Percentiles rank a stretch among this genome's conserved stretches.
Conservation (phyloP, 2,888 invertebrate genomes). For the Syritta pipiens region DNA sequence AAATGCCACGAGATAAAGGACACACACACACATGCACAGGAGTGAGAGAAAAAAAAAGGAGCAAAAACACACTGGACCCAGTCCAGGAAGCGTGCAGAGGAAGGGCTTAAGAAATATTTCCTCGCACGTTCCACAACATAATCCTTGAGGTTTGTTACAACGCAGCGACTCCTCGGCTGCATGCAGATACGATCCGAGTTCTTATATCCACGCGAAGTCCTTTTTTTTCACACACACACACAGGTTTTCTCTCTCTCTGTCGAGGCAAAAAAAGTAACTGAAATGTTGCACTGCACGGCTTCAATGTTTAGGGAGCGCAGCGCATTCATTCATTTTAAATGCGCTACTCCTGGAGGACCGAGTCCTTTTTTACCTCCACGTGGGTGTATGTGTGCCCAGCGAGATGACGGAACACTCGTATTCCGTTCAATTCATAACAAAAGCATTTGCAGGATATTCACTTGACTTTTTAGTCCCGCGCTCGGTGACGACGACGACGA, state of each 20-base stretch:
- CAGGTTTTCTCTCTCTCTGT: too few relatives aligned
- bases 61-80: too few relatives aligned
- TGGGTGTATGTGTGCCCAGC: conserved; percentile 2
- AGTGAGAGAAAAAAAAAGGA: background rate
- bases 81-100: background rate
- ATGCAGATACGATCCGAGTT: conserved; percentile 7
- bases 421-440: conserved; percentile 55
- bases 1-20: conserved; percentile 39
- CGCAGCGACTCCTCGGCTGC: conserved; percentile 23
- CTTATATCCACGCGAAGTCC: conserved; percentile 9
- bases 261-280: conserved; percentile 35
- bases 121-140: conserved; percentile 63
- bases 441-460: conserved; percentile 64
- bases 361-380: background rate
- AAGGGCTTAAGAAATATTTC: conserved; percentile 44
- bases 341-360: background rate
- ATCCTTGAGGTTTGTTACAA: conserved; percentile 59
- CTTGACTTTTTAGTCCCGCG: conserved; percentile 54
- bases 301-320: conserved; percentile 38
- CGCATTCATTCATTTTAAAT: conserved; percentile 50
- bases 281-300: conserved; percentile 44
- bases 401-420: conserved; percentile 37
- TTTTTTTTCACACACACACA: conserved; percentile 13
- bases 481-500: background rate
- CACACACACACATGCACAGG: conserved; percentile 16